Percentiles rank a stretch among this genome's conserved stretches.
phyloP scores from a whole-genome alignment of 2,113 vertebrate genomes.

The Stictonetta naevosa region DNA sequence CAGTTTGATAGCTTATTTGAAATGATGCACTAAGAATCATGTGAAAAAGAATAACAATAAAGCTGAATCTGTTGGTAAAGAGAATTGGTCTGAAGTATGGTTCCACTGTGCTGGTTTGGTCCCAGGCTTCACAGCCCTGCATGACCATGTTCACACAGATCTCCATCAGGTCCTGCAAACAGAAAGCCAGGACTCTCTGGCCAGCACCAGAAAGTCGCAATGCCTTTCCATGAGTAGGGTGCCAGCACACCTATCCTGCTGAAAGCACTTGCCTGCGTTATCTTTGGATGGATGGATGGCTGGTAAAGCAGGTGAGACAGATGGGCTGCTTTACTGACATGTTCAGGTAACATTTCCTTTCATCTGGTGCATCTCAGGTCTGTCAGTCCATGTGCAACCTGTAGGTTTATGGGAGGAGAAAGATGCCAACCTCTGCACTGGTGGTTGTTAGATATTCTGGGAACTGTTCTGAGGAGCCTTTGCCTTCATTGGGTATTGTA shows the following conservation, averaged over 20 bases:
- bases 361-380: fast-evolving
- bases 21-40: constrained; percentile 74
- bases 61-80: constrained; percentile 91
- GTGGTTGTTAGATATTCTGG: background rate
- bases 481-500: background rate
- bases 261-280: background rate
- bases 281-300: background rate
- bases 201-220: background rate
- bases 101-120: background rate
- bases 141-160: background rate
- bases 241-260: background rate
- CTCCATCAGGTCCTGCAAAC: background rate
- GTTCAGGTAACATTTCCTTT: background rate
- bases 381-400: background rate
- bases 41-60: constrained; percentile 90
- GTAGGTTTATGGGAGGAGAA: background rate
- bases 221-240: background rate
- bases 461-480: background rate
- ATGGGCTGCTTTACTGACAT: background rate
- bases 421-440: background rate
- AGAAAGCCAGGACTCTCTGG: background rate
- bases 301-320: background rate
- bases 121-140: background rate
- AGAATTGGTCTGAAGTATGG: constrained; percentile 75
- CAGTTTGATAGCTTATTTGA: constrained; percentile 77